Evolutionary conservation across 2,113 vertebrate genomes (phyloP), one percentile per base, ranked within the genome.

Genomic region (Amblyornis subalaris): DNA sequence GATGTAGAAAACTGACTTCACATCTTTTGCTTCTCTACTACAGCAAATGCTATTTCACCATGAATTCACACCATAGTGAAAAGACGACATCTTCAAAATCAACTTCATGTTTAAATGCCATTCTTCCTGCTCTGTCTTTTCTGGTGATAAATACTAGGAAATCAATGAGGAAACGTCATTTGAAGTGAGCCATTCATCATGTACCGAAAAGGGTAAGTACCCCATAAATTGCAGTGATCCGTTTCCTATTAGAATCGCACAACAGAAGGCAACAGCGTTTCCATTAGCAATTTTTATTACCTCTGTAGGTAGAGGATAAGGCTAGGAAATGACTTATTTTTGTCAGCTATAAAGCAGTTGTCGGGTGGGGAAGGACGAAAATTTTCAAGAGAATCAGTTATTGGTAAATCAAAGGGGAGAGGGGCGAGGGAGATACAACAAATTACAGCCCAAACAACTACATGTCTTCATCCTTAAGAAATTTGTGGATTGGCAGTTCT

Each of bases 221-320:
- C 96, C 89, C 96, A 97, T 98, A 97, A 98, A 98, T 73, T 73
- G 93, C 97, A 97, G 97, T 90, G 96, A 97, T 97, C 97, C 96
- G n/a, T 97, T 98, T 98, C 97, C 98, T 97, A 98, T 97, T 97
- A 97, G 95, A 95, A 97, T 92, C 86, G 87, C 96, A 98, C 95
- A 97, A 97, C 96, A 98, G 96, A 97, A 97, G 96, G 96, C 93
- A 95, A 88, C 94, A 95, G 97, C 44, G 3, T 97, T 94, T 91
- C 78, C 97, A 97, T 98, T 98, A 97, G 97, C 97, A 97, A 97
- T 97, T 98, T 97, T 98, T 97, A 98, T 89, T 84, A 97, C 97
- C 96, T 97, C 95, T 14, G 16, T 73, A 93, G 92, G 87, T 74
- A 93, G 81, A 94, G 95, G 82, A 92, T 96, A 97, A 97, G 81